phyloP scores from a whole-genome alignment of 2,113 vertebrate genomes.

The human region DNA sequence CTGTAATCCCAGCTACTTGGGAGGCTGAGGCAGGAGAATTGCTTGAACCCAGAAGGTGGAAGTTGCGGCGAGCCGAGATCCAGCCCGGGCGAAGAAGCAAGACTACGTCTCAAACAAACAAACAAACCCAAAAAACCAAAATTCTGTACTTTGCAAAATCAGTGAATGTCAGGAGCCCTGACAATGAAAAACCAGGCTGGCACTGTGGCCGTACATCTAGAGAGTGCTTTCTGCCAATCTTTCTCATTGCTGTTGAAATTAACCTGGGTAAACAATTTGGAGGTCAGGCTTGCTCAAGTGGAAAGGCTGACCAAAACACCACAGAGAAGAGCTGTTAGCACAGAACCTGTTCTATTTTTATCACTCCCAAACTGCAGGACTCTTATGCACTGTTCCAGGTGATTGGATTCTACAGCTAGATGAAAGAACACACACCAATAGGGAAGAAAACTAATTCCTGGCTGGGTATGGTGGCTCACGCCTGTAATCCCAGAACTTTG shows the following conservation, averaged over 20 bases:
- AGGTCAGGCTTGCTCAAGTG: neutral
- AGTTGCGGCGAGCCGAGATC: no score
- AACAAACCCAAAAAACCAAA: no score
- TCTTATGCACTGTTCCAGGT: neutral
- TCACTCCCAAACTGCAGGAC: neutral
- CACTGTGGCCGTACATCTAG: neutral
- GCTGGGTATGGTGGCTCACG: no score
- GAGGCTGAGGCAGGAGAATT: no score
- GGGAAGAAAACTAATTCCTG: neutral
- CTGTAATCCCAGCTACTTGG: no score
- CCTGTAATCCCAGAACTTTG: no score
- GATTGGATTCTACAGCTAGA: neutral
- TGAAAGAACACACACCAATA: neutral
- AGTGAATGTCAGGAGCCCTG: neutral
- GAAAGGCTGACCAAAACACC: neutral
- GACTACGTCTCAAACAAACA: no score
- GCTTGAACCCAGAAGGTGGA: no score
- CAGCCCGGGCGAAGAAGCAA: no score
- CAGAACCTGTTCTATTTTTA: neutral
- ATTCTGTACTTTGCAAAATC: neutral
- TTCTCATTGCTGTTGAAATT: constrained; percentile 19
- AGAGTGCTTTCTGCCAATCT: neutral
- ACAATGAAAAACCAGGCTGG: neutral
- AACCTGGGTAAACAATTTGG: neutral
- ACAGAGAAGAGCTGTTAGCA: neutral